Conservation (phyloP, 2,797 vertebrate species). For the Pangasius djambal region DNA sequence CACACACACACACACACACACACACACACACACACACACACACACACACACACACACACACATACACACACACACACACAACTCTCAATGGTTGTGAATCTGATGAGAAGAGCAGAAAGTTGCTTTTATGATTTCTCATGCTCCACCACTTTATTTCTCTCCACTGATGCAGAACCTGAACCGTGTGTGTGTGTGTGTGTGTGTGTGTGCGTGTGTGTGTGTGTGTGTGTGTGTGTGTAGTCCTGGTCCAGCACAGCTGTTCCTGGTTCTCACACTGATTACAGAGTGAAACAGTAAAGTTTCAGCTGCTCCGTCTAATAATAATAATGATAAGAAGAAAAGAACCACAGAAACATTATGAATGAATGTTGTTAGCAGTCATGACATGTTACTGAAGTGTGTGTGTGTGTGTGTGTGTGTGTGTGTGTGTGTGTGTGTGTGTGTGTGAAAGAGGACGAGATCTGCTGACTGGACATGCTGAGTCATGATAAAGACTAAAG, state of each 20-base stretch:
- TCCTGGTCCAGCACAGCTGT: slow-evolving; percentile 1
- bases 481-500: not conserved
- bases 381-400: not conserved
- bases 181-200: not conserved
- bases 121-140: slow-evolving; percentile 25
- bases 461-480: not conserved
- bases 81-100: not conserved
- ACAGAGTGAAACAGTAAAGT: not conserved
- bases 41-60: not conserved
- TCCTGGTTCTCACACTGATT: not conserved
- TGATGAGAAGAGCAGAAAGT: slow-evolving; percentile 33
- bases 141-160: slow-evolving; percentile 24
- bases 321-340: not conserved
- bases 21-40: not conserved
- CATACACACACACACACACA: not conserved
- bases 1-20: not conserved
- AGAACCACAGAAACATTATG: not conserved
- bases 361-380: not conserved
- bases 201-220: not conserved
- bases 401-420: slow-evolving; percentile 2
- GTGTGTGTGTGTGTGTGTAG: not conserved
- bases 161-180: not conserved
- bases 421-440: not conserved
- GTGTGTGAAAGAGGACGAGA: not conserved
- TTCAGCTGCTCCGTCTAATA: not conserved